Evolutionary conservation across 2,888 invertebrate genomes (phyloP).

Genomic region (Zeuzera pyrina): DNA sequence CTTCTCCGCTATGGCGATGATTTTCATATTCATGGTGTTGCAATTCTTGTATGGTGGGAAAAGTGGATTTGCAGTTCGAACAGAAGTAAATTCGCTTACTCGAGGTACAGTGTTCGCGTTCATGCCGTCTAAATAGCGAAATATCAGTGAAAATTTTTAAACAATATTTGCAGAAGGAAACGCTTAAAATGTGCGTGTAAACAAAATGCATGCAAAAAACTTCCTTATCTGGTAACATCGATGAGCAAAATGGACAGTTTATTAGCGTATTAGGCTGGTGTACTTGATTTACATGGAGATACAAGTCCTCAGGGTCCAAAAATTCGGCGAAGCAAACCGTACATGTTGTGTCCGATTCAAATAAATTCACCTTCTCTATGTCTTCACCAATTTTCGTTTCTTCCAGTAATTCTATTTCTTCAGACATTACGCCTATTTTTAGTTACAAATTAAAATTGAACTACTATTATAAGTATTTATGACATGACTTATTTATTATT

Average conservation of each 20-base stretch:
- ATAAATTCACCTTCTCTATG: neutral
- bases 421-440: neutral
- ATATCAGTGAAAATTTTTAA: conserved; percentile 28
- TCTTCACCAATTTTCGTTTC: neutral
- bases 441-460: neutral
- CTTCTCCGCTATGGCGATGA: conserved; percentile 25
- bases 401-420: neutral
- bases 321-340: conserved; percentile 43
- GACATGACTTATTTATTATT: no score
- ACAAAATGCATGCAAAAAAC: no score
- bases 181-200: conserved; percentile 29
- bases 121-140: conserved; percentile 22
- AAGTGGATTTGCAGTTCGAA: conserved; percentile 33
- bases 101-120: conserved; percentile 26
- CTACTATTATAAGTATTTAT: neutral
- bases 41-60: conserved; percentile 20
- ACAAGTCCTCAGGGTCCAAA: conserved; percentile 41
- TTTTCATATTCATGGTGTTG: conserved; percentile 25
- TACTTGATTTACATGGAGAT: conserved; percentile 35
- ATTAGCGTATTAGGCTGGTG: no score
- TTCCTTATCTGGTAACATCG: no score
- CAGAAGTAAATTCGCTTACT: conserved; percentile 24
- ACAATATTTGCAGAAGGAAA: conserved; percentile 38
- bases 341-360: conserved; percentile 31
- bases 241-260: no score